phyloP scores from a whole-genome alignment of 2,888 invertebrate genomes.

The Siphlonurus alternatus region DNA sequence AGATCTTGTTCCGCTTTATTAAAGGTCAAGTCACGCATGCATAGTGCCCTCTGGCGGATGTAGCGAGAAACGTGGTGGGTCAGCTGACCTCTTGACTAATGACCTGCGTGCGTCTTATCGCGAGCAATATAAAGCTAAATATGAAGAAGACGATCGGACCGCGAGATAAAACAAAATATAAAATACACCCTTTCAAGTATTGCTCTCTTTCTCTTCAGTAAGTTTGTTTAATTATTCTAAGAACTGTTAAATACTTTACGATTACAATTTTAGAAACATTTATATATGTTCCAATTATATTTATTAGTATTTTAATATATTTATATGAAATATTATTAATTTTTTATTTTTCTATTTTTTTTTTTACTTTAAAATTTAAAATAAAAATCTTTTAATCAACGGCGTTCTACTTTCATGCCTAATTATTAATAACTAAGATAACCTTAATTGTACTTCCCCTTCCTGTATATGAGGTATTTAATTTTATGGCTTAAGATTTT shows the following conservation, averaged over 20 bases:
- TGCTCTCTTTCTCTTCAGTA: not conserved
- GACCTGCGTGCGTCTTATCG: constrained; percentile 1
- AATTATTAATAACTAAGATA: not conserved
- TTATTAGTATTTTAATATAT: not conserved
- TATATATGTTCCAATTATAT: not conserved
- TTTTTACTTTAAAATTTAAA: no score
- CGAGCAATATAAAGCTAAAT: not conserved
- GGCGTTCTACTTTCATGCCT: not conserved
- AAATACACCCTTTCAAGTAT: not conserved
- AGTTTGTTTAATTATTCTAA: not conserved
- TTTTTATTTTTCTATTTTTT: not conserved
- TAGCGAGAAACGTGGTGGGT: not conserved
- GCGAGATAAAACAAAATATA: not conserved
- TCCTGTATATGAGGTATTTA: not conserved
- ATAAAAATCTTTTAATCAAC: not conserved
- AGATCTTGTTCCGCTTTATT: not conserved
- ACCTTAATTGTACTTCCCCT: not conserved
- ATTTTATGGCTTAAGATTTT: not conserved
- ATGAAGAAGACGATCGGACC: not conserved
- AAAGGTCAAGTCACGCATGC: not conserved
- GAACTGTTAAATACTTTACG: not conserved
- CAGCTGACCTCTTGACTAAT: not conserved
- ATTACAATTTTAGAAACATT: not conserved
- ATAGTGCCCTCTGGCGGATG: not conserved
- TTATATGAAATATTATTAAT: not conserved